These are phyloP conservation scores for Cyphomyrmex costatus DNA, from an alignment of 1,140 invertebrate species.

Conservation along the genomic window DNA sequence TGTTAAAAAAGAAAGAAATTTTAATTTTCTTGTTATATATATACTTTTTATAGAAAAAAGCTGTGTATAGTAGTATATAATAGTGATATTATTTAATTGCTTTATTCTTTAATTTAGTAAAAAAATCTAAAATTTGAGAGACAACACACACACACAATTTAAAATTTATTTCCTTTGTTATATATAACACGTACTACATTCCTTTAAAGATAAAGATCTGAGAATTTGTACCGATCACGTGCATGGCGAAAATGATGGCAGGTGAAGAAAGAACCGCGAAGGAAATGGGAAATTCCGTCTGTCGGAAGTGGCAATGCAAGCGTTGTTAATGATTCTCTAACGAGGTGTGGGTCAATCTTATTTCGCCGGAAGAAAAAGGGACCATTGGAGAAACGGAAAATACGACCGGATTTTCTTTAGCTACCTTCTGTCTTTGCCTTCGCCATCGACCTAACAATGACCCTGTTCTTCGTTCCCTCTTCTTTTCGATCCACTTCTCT, in stretches of 20 bases:
- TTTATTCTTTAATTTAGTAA: not conserved
- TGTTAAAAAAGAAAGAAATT: not conserved
- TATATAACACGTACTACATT: not conserved
- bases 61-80: not conserved
- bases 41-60: not conserved
- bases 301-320: slow-evolving; percentile 68
- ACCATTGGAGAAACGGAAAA: slow-evolving; percentile 54
- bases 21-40: not conserved
- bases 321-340: slow-evolving; percentile 83
- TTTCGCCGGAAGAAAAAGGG: slow-evolving; percentile 67
- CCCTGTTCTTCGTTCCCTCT: not conserved
- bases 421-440: not conserved
- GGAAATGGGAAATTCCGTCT: slow-evolving; percentile 46
- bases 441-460: slow-evolving; percentile 28
- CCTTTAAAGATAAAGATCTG: slow-evolving; percentile 8
- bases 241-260: not conserved
- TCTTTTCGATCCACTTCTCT: not conserved
- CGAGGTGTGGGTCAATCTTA: slow-evolving; percentile 79
- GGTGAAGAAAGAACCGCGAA: slow-evolving; percentile 47
- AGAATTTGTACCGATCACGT: not conserved
- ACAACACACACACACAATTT: too few relatives aligned
- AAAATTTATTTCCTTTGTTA: slow-evolving; percentile 3
- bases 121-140: not conserved
- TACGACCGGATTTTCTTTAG: slow-evolving; percentile 56
- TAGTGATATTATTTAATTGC: not conserved